These are phyloP conservation scores for Tribolium castaneum DNA, from an alignment of 1,140 invertebrate genomes.

Conservation along the genomic window DNA sequence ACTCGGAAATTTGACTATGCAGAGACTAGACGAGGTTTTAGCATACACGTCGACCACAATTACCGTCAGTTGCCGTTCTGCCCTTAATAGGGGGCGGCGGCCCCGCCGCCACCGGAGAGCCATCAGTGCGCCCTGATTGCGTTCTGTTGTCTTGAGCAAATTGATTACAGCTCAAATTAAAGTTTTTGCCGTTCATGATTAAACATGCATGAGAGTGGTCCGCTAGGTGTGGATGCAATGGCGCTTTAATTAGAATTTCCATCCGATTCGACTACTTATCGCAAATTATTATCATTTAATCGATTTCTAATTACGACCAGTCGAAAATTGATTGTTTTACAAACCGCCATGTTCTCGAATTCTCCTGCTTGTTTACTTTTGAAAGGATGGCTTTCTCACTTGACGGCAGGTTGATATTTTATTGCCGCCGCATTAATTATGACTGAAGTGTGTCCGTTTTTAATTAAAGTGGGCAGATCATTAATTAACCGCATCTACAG, in stretches of 20 bases:
- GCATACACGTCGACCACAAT: constrained; percentile 40
- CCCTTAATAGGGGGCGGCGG: constrained; percentile 10
- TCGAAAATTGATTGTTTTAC: constrained; percentile 14
- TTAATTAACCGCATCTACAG: neutral
- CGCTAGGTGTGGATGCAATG: constrained; percentile 48
- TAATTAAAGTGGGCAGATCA: neutral
- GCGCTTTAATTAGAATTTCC: constrained; percentile 57
- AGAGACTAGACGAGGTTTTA: constrained; percentile 37
- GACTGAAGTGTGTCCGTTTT: neutral
- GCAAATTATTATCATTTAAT: constrained; percentile 30
- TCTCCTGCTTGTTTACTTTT: constrained; percentile 1
- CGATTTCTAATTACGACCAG: constrained; percentile 15
- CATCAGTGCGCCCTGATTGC: constrained; percentile 55
- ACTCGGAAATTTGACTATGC: constrained; percentile 33
- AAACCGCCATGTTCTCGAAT: neutral
- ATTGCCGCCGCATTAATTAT: neutral
- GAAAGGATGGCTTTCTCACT: neutral
- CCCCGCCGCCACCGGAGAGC: constrained; percentile 12
- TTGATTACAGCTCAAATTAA: constrained; percentile 62
- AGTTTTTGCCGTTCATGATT: constrained; percentile 59
- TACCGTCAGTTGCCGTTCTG: constrained; percentile 37
- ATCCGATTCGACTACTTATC: constrained; percentile 30
- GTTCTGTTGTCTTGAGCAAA: constrained; percentile 62
- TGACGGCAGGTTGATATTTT: neutral
- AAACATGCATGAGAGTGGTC: constrained; percentile 55